Evolutionary conservation across 2,113 vertebrate genomes (phyloP).

Genomic region (Petroica traversi): DNA sequence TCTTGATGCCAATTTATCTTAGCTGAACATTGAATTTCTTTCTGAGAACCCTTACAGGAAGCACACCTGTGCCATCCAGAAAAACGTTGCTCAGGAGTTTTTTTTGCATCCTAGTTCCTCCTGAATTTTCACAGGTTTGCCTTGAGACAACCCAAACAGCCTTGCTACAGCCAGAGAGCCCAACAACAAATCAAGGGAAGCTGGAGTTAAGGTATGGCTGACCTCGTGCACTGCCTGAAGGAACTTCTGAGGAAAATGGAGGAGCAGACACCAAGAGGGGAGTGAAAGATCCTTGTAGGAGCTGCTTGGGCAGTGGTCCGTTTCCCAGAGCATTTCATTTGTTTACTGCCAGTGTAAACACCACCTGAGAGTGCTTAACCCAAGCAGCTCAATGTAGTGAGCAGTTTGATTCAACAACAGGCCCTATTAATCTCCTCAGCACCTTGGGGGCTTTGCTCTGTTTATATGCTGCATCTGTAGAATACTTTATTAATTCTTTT

Average conservation of each 20-base stretch:
- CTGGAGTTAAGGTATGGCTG: neutral
- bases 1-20: neutral
- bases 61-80: neutral
- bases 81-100: neutral
- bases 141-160: neutral
- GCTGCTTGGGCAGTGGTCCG: neutral
- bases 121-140: neutral
- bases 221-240: neutral
- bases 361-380: slow-evolving; percentile 53
- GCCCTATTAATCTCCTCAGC: slow-evolving; percentile 64
- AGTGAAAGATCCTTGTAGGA: neutral
- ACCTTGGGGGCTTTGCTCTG: slow-evolving; percentile 49
- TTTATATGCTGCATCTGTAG: slow-evolving; percentile 50
- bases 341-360: slow-evolving; percentile 47
- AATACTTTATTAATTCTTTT: slow-evolving; percentile 70
- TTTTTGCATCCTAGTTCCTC: neutral
- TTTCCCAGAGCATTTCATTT: neutral
- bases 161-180: neutral
- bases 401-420: slow-evolving; percentile 54
- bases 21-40: neutral
- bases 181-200: neutral
- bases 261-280: neutral
- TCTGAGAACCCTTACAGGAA: neutral
- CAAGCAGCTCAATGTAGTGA: slow-evolving; percentile 33
- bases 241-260: neutral